These are phyloP conservation scores for Gymnorhina tibicen DNA, from an alignment of 2,113 vertebrate genomes.

Conservation along the genomic window DNA sequence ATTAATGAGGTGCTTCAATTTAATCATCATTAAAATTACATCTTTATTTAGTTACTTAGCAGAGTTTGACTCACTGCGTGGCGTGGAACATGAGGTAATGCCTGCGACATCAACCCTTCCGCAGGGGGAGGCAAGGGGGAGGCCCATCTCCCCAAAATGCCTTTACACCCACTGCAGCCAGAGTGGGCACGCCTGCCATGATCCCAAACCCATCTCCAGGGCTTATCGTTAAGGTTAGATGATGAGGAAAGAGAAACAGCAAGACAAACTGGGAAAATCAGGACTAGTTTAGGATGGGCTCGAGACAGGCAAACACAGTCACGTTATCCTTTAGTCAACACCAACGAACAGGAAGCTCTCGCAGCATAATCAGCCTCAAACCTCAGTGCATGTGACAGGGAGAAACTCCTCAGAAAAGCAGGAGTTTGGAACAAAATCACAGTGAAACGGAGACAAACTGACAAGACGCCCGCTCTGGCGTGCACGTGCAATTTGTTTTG, in stretches of 20 bases:
- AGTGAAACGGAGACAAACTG: not conserved
- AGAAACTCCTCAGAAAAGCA: not conserved
- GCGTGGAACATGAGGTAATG: not conserved
- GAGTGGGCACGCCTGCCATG: fast-evolving
- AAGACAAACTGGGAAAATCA: not conserved
- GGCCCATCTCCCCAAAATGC: not conserved
- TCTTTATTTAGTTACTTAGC: constrained; percentile 71
- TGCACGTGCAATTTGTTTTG: not conserved
- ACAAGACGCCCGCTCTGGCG: fast-evolving
- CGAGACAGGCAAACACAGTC: not conserved
- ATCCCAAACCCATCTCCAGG: not conserved
- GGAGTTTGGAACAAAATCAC: not conserved
- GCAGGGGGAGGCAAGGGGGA: not conserved
- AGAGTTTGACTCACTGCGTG: constrained; percentile 43
- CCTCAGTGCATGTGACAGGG: not conserved
- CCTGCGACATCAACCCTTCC: not conserved
- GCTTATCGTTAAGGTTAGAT: not conserved
- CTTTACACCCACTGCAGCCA: not conserved
- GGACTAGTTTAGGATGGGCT: not conserved
- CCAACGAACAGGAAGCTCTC: not conserved
- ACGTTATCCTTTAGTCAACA: not conserved
- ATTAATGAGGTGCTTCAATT: constrained; percentile 75
- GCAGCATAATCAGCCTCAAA: not conserved
- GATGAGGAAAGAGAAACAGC: not conserved
- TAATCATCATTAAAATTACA: constrained; percentile 67